Evolutionary conservation across 2,113 vertebrate species (phyloP).

Genomic region (Egretta garzetta): DNA sequence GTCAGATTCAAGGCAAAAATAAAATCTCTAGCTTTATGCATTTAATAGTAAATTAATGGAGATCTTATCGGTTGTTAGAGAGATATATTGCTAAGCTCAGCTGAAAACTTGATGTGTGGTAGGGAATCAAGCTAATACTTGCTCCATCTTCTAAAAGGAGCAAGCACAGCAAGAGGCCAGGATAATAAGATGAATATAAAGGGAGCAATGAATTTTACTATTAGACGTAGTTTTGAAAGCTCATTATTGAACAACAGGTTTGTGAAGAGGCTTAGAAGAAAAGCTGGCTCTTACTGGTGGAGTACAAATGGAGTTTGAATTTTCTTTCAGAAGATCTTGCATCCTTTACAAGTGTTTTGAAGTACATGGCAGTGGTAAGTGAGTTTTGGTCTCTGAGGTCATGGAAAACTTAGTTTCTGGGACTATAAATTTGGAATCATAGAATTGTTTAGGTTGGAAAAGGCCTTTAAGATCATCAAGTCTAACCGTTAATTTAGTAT

Average conservation of each 20-base stretch:
- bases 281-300: constrained; percentile 5
- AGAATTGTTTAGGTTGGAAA: too few relatives aligned
- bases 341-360: not conserved
- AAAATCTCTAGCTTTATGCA: not conserved
- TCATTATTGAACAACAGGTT: constrained; percentile 44
- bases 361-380: not conserved
- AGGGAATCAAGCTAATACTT: constrained; percentile 43
- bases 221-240: constrained; percentile 34
- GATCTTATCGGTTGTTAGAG: constrained; percentile 4
- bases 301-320: not conserved
- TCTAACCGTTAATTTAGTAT: not conserved
- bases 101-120: not conserved
- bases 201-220: constrained; percentile 18
- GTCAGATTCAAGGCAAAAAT: not conserved
- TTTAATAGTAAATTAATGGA: constrained; percentile 24
- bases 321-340: not conserved
- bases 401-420: not conserved
- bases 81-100: constrained; percentile 2
- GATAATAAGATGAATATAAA: constrained; percentile 56
- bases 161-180: not conserved
- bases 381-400: not conserved
- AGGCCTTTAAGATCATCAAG: too few relatives aligned
- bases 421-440: not conserved
- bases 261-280: not conserved
- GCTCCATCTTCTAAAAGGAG: constrained; percentile 6